phyloP scores from a whole-genome alignment of 2,797 vertebrate genomes.

The Morelia viridis region DNA sequence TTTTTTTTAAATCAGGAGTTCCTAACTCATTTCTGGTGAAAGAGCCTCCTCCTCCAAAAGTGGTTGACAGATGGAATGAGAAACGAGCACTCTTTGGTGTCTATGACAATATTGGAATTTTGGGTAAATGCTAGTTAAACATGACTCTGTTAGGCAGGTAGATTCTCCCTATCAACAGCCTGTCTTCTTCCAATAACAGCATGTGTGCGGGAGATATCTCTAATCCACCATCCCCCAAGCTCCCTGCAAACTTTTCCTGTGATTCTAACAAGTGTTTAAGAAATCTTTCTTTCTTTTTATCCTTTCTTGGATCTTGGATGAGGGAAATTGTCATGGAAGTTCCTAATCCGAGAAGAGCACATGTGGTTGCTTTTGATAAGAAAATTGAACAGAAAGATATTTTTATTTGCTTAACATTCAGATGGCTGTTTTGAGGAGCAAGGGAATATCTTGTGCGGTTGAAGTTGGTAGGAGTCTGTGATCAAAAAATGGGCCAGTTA shows the following conservation, averaged over 20 bases:
- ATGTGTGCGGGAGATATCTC: background rate
- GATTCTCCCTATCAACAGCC: background rate
- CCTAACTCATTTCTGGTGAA: slow-evolving; percentile 69
- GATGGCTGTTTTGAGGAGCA: background rate
- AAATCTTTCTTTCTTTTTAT: background rate
- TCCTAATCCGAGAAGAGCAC: background rate
- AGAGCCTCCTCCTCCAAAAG: slow-evolving; percentile 78
- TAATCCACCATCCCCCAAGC: background rate
- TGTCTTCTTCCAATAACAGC: background rate
- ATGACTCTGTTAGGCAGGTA: background rate
- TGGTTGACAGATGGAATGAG: slow-evolving; percentile 89
- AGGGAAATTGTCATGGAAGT: background rate
- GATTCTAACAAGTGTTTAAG: background rate
- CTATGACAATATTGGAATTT: slow-evolving; percentile 93
- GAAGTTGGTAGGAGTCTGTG: background rate
- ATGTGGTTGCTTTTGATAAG: background rate
- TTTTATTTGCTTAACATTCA: background rate
- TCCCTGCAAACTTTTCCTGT: background rate
- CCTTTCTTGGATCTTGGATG: background rate
- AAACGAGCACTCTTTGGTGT: slow-evolving; percentile 89
- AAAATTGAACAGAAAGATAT: background rate
- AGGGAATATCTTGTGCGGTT: background rate
- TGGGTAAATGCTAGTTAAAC: slow-evolving; percentile 75
- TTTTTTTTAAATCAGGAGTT: slow-evolving; percentile 44
- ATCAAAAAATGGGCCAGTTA: background rate